phyloP scores from a whole-genome alignment of 2,888 invertebrate genomes.

The Lacanobia oleracea region DNA sequence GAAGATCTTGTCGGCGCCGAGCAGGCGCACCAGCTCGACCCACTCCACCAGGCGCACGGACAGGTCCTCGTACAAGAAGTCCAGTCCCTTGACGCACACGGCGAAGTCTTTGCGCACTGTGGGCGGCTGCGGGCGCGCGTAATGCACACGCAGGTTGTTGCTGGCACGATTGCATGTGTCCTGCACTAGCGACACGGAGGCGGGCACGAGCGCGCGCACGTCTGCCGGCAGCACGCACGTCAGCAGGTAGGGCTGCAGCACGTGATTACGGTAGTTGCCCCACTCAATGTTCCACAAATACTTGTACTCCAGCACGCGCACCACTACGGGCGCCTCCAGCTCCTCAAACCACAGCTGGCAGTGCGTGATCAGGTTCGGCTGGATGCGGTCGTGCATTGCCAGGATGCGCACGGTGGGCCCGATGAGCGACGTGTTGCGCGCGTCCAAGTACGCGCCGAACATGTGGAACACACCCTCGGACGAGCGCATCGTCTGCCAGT shows the following conservation, averaged over 20 bases:
- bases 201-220: conserved; percentile 93
- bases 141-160: conserved; percentile 95
- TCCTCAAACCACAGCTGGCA: conserved; percentile 98
- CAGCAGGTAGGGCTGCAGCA: conserved; percentile 97
- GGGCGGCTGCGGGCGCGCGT: conserved; percentile 91
- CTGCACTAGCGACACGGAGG: conserved; percentile 96
- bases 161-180: conserved; percentile 96
- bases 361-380: conserved; percentile 95
- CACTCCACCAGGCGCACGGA: conserved; percentile 97
- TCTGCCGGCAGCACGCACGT: conserved; percentile 96
- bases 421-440: conserved; percentile 93
- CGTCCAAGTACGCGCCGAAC: conserved; percentile 97
- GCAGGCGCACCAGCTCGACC: conserved; percentile 96
- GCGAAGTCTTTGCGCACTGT: conserved; percentile 94
- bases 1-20: conserved; percentile 98
- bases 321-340: conserved; percentile 94
- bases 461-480: conserved; percentile 97
- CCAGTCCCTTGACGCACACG: conserved; percentile 98
- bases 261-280: conserved; percentile 98
- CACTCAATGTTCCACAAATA: conserved; percentile 98
- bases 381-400: conserved; percentile 97
- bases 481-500: conserved; percentile 97
- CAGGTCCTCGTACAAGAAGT: conserved; percentile 97
- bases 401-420: conserved; percentile 96
- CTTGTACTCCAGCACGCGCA: conserved; percentile 96